Percentiles rank a stretch among this genome's conserved stretches.
phyloP scores from a whole-genome alignment of 92 coral and sea anemone genomes.

The Plumapathes pennacea region DNA sequence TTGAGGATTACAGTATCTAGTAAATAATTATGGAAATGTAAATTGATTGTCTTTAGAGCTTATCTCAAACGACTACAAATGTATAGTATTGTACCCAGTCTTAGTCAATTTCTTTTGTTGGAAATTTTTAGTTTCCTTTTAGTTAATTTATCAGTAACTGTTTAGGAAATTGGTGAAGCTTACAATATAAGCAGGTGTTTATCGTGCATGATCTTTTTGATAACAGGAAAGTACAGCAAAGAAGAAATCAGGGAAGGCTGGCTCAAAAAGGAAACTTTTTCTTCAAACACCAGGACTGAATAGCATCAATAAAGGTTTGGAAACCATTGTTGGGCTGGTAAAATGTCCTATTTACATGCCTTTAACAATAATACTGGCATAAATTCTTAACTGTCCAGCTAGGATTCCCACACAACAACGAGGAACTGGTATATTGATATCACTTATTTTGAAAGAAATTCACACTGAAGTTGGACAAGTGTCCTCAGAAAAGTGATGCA shows the following conservation, averaged over 20 bases:
- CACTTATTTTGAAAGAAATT: too few relatives aligned
- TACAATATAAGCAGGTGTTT: background rate
- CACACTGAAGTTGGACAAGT: too few relatives aligned
- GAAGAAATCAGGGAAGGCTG: constrained; percentile 48
- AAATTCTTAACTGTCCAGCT: too few relatives aligned
- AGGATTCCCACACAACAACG: constrained; percentile 5
- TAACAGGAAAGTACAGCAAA: constrained; percentile 23
- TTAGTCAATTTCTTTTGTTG: background rate
- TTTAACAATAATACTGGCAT: background rate
- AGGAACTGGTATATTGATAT: background rate
- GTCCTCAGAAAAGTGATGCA: too few relatives aligned
- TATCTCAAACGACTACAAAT: background rate
- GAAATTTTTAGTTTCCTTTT: background rate
- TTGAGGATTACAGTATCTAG: too few relatives aligned
- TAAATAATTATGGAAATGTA: too few relatives aligned
- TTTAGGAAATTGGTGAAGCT: background rate
- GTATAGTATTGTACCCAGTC: background rate
- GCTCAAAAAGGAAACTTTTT: constrained; percentile 78
- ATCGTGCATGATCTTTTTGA: background rate
- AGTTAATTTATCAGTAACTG: too few relatives aligned
- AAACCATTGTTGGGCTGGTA: too few relatives aligned
- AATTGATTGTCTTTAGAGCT: too few relatives aligned
- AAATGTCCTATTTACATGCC: background rate
- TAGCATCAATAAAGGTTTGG: constrained; percentile 46
- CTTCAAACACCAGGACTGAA: constrained; percentile 44